These are phyloP conservation scores for Pygoscelis antarcticus DNA, from an alignment of 2,113 vertebrate genomes.

Conservation along the genomic window DNA sequence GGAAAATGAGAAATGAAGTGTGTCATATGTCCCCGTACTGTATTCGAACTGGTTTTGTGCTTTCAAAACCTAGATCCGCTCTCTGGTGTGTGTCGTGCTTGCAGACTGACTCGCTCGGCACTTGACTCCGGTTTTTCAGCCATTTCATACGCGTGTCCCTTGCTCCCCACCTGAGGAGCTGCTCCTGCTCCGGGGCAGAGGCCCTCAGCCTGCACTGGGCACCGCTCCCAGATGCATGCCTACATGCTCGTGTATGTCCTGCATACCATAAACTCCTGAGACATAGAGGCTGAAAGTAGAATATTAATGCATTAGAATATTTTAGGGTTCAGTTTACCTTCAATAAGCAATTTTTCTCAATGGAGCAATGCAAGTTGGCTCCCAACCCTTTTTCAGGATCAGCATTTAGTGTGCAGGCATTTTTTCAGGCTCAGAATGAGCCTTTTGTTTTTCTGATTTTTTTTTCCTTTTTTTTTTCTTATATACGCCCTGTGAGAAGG, in stretches of 20 bases:
- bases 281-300: background rate
- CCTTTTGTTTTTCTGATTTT: background rate
- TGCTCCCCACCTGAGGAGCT: background rate
- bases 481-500: background rate
- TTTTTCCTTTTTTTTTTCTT: background rate
- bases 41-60: conserved; percentile 44
- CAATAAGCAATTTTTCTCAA: background rate
- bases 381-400: conserved; percentile 8
- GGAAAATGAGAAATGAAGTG: background rate
- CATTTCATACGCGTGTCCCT: background rate
- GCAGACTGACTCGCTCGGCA: rapidly evolving
- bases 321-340: background rate
- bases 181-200: background rate
- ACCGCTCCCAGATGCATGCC: background rate
- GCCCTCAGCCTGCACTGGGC: background rate
- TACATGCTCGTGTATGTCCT: rapidly evolving
- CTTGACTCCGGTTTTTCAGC: background rate
- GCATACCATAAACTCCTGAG: conserved; percentile 6
- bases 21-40: conserved; percentile 19
- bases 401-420: background rate
- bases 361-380: background rate
- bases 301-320: background rate
- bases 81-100: background rate
- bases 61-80: conserved; percentile 24
- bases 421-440: background rate